These are phyloP conservation scores for Scotopteryx bipunctaria DNA, from an alignment of 2,888 invertebrate genomes.

Conservation along the genomic window DNA sequence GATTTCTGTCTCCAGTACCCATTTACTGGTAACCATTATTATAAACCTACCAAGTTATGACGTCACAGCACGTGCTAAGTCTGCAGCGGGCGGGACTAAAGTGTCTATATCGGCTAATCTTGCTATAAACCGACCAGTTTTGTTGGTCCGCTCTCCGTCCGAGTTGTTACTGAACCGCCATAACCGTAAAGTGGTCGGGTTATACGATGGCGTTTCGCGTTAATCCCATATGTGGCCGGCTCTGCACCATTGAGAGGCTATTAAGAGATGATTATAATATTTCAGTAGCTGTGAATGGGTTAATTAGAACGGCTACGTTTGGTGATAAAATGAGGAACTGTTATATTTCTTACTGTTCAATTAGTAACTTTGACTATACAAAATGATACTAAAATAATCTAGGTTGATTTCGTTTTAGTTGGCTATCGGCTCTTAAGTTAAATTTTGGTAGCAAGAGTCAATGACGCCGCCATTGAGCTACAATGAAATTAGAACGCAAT, in stretches of 20 bases:
- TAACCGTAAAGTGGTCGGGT: constrained; percentile 64
- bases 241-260: constrained; percentile 36
- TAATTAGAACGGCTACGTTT: constrained; percentile 17
- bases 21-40: constrained; percentile 12
- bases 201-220: constrained; percentile 46
- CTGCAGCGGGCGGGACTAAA: constrained; percentile 21
- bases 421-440: too few species aligned
- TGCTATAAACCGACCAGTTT: constrained; percentile 49
- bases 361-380: background rate
- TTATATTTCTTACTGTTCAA: background rate
- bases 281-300: constrained; percentile 32
- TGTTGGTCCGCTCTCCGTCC: constrained; percentile 39
- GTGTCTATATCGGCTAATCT: constrained; percentile 44
- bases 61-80: constrained; percentile 27
- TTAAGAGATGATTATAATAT: constrained; percentile 44
- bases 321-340: background rate
- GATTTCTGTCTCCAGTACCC: background rate
- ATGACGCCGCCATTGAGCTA: too few species aligned
- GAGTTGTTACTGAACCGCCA: constrained; percentile 58
- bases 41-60: constrained; percentile 23
- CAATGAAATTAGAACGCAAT: too few species aligned
- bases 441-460: too few species aligned
- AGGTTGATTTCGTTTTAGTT: too few species aligned
- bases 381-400: background rate
- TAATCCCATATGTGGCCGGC: constrained; percentile 59